phyloP scores from a whole-genome alignment of 2,797 vertebrate species.

The Halcyon chelicuti region DNA sequence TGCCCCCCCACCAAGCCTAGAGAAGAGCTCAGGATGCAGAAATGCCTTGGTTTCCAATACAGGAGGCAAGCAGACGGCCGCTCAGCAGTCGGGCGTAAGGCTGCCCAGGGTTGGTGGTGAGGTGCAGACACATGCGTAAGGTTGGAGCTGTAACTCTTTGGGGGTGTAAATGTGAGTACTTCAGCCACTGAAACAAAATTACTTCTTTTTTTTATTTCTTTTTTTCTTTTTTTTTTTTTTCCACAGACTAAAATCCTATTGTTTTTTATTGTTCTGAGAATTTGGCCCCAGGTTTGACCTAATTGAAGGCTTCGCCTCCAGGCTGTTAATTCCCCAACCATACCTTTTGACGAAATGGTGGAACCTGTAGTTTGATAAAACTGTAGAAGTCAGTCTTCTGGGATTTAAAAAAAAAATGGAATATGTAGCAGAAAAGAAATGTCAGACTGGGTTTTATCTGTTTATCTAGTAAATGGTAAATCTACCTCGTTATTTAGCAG shows the following conservation, averaged over 20 bases:
- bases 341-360: neutral
- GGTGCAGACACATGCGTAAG: neutral
- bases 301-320: constrained; percentile 24
- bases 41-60: neutral
- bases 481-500: neutral
- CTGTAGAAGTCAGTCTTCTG: neutral
- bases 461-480: neutral
- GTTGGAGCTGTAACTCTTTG: neutral
- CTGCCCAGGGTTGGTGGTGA: fast-evolving
- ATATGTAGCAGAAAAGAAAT: neutral
- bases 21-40: neutral
- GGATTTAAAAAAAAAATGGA: neutral
- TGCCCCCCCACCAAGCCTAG: neutral
- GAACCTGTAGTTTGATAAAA: neutral
- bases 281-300: constrained; percentile 19
- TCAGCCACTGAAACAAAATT: neutral
- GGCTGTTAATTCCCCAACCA: neutral
- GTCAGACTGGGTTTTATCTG: neutral
- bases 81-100: neutral
- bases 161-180: neutral
- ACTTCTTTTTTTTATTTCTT: neutral
- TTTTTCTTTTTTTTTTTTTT: neutral
- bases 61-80: neutral
- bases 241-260: neutral
- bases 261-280: neutral